Evolutionary conservation across 92 coral and sea anemone species (phyloP).

Genomic region (Siderastrea siderea): DNA sequence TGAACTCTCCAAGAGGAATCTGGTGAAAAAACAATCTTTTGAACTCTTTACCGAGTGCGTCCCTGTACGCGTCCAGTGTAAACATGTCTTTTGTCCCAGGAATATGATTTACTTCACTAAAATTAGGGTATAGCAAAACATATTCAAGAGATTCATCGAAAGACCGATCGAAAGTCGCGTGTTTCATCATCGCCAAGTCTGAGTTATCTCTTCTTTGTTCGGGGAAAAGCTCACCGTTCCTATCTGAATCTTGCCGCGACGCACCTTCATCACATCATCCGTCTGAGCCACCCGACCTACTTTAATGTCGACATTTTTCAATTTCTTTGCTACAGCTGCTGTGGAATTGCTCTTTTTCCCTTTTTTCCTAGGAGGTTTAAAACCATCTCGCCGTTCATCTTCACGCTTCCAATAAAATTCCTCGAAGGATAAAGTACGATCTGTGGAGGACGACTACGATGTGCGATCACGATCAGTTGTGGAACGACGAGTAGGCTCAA

Average conservation of each 20-base stretch:
- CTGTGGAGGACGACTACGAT: constrained; percentile 1
- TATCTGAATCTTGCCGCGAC: constrained; percentile 74
- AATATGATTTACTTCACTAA: constrained; percentile 61
- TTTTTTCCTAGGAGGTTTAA: constrained; percentile 56
- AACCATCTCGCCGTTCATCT: constrained; percentile 51
- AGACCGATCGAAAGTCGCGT: constrained; percentile 35
- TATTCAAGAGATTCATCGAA: constrained; percentile 75
- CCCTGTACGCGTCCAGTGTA: constrained; percentile 62
- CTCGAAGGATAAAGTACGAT: constrained; percentile 60
- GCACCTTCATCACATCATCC: constrained; percentile 76
- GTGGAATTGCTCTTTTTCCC: constrained; percentile 25
- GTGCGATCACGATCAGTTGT: neutral
- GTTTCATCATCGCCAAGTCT: constrained; percentile 64
- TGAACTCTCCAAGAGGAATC: too few species aligned
- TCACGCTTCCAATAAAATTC: constrained; percentile 67
- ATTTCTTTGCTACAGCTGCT: neutral
- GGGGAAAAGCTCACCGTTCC: constrained; percentile 59
- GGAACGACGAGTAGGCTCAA: neutral
- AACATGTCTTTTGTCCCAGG: constrained; percentile 80
- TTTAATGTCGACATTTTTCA: constrained; percentile 72
- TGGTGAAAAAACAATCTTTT: neutral
- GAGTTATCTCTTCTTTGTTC: constrained; percentile 61
- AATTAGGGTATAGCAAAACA: constrained; percentile 79
- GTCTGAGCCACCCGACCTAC: constrained; percentile 68
- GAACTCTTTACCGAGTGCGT: constrained; percentile 74